These are phyloP conservation scores for Octopus bimaculoides DNA, from an alignment of 1,140 invertebrate species.

Conservation along the genomic window DNA sequence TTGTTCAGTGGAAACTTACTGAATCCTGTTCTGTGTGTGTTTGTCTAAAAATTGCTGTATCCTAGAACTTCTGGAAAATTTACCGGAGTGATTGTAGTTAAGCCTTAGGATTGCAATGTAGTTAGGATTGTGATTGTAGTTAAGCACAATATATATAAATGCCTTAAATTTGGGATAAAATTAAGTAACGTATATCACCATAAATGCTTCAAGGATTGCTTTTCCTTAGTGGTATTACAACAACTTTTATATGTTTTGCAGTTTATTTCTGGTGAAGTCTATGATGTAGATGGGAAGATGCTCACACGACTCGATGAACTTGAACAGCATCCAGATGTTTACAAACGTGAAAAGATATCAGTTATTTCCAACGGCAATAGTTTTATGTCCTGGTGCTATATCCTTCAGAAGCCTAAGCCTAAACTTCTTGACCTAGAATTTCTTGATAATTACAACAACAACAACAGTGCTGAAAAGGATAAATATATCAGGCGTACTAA, in stretches of 20 bases:
- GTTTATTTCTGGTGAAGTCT: slow-evolving; percentile 75
- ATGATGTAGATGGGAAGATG: slow-evolving; percentile 82
- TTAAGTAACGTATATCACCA: too few relatives aligned
- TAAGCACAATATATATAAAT: too few relatives aligned
- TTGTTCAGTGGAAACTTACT: too few relatives aligned
- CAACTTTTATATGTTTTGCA: slow-evolving; percentile 40
- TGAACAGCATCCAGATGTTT: slow-evolving; percentile 80
- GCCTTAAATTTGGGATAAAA: too few relatives aligned
- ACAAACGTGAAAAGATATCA: slow-evolving; percentile 22
- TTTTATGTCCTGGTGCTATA: slow-evolving; percentile 72
- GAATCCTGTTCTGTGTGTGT: too few relatives aligned
- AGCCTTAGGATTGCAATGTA: too few relatives aligned
- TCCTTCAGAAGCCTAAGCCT: slow-evolving; percentile 72
- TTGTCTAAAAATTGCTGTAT: too few relatives aligned
- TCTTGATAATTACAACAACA: slow-evolving; percentile 66
- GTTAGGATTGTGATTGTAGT: too few relatives aligned
- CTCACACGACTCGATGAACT: slow-evolving; percentile 74
- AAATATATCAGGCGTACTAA: too few relatives aligned
- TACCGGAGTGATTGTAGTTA: too few relatives aligned
- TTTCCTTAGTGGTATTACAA: background rate
- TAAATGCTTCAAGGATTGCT: too few relatives aligned
- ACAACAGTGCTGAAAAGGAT: slow-evolving; percentile 57
- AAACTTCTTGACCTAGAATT: slow-evolving; percentile 66
- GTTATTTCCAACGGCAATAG: slow-evolving; percentile 14
- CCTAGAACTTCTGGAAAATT: too few relatives aligned